Percentiles rank a stretch among this genome's conserved stretches.
Conservation (phyloP, 2,888 invertebrate species). For the Zygogramma bicolorata region DNA sequence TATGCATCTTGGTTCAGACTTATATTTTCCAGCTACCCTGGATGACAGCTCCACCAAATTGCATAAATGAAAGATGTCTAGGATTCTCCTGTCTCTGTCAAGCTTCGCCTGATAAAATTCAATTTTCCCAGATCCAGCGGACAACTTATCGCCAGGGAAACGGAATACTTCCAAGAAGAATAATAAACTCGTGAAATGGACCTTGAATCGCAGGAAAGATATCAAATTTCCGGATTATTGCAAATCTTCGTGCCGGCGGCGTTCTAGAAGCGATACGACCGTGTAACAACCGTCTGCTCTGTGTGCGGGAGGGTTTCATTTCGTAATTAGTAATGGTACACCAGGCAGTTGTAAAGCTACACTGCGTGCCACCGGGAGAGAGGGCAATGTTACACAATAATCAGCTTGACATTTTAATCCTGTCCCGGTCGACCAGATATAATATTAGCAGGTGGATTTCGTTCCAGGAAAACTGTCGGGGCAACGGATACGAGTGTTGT, state of each 20-base stretch:
- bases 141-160: slow-evolving; percentile 8
- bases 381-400: slow-evolving; percentile 44
- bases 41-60: too few species aligned
- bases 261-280: background rate
- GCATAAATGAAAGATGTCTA: too few species aligned
- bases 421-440: slow-evolving; percentile 34
- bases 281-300: slow-evolving; percentile 5
- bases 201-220: slow-evolving; percentile 25
- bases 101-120: too few species aligned
- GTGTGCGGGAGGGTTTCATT: slow-evolving; percentile 32
- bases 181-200: slow-evolving; percentile 24
- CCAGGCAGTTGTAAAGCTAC: slow-evolving; percentile 44
- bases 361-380: slow-evolving; percentile 29
- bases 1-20: too few species aligned
- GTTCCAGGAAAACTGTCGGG: background rate
- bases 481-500: background rate
- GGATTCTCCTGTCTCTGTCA: too few species aligned
- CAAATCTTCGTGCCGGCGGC: slow-evolving; percentile 14
- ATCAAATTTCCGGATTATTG: slow-evolving; percentile 37
- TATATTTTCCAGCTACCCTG: too few species aligned
- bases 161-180: slow-evolving; percentile 32
- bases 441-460: slow-evolving; percentile 42
- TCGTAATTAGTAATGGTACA: slow-evolving; percentile 47
- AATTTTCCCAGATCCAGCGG: background rate
- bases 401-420: slow-evolving; percentile 49